These are phyloP conservation scores for Heterodera filipjevi DNA, from an alignment of 2,888 invertebrate genomes.

Conservation along the genomic window DNA sequence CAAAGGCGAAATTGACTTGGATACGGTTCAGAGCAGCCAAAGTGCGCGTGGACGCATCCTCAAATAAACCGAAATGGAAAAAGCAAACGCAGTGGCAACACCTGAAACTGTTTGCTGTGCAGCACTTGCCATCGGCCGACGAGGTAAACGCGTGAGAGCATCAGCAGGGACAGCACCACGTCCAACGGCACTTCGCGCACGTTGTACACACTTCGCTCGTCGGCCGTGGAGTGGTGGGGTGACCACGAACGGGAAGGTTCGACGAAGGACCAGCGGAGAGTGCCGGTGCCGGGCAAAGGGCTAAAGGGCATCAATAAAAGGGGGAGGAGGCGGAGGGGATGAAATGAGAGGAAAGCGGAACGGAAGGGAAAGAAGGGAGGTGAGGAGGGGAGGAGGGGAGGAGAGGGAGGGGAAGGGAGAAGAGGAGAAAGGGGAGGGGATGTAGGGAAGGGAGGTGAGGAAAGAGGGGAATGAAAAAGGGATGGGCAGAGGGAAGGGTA, in stretches of 20 bases:
- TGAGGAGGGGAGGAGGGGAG: no score
- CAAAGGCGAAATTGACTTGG: slow-evolving; percentile 91
- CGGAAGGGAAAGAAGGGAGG: no score
- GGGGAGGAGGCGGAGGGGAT: no score
- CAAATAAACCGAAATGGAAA: slow-evolving; percentile 10
- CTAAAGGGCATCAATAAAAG: slow-evolving; percentile 18
- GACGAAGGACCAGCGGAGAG: slow-evolving; percentile 48
- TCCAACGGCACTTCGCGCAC: slow-evolving; percentile 83
- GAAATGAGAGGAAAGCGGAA: no score
- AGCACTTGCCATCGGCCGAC: slow-evolving; percentile 99
- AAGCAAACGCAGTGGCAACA: slow-evolving; percentile 29
- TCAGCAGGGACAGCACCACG: slow-evolving; percentile 93
- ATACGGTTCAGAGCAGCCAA: slow-evolving; percentile 71
- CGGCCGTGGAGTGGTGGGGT: neutral
- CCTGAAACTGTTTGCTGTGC: slow-evolving; percentile 91
- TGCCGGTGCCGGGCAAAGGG: slow-evolving; percentile 46
- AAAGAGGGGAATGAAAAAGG: no score
- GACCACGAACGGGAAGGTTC: slow-evolving; percentile 37
- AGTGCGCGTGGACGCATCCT: slow-evolving; percentile 85
- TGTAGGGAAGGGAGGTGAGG: no score
- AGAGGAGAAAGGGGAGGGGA: no score
- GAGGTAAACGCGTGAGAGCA: slow-evolving; percentile 94
- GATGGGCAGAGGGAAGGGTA: no score
- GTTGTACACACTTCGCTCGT: slow-evolving; percentile 15
- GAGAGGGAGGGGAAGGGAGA: no score